Evolutionary conservation across 1,140 invertebrate species (phyloP), one percentile per base, ranked within the genome.

Genomic region (Diuraphis noxia): DNA sequence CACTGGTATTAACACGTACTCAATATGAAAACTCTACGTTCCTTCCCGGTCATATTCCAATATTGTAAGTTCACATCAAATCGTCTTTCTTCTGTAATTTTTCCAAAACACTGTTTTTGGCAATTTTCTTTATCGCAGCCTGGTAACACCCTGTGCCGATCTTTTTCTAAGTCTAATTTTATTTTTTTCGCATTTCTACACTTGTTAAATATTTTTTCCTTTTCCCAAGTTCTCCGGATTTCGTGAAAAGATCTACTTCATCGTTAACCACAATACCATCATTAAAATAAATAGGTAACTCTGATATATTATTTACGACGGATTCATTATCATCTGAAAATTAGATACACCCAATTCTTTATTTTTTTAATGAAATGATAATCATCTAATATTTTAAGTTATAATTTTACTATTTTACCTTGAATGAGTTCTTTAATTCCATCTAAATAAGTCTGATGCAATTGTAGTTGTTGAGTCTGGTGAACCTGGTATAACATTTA

Each of bases 1-100:
- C n/a, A n/a, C n/a, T n/a, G n/a, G 34, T 36, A 79, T 79, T 79
- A 21, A 79, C 77, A 79, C 36, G 36, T 79, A 38, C 77, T 79
- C 77, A 79, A 79, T 79, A 79, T 79, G 36, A 79, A 79, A 79
- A 79, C 77, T 38, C 77, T 79, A 79, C 77, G 36, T 79, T 79
- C 36, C 6, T 79, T 79, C 77, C 36, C 38, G 19, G 77, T 79
- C 77, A 79, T 79, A 38, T 79, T 79, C 36, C 36, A 79, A 79
- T 79, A 36, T 79, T 36, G 77, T 38, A 79, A 79, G 77, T 79
- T 79, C 77, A 79, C 77, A 38, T 79, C 77, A 79, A 23, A 79
- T 79, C 77, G 77, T 79, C 77, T 38, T 38, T 38, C 77, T 38
- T 38, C 77, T 36, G 77, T 38, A 38, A 79, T 38, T 79, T 79